Base-by-base conservation (phyloP, 1,140 invertebrate genomes). In the Belonocnema kinseyi region DNA sequence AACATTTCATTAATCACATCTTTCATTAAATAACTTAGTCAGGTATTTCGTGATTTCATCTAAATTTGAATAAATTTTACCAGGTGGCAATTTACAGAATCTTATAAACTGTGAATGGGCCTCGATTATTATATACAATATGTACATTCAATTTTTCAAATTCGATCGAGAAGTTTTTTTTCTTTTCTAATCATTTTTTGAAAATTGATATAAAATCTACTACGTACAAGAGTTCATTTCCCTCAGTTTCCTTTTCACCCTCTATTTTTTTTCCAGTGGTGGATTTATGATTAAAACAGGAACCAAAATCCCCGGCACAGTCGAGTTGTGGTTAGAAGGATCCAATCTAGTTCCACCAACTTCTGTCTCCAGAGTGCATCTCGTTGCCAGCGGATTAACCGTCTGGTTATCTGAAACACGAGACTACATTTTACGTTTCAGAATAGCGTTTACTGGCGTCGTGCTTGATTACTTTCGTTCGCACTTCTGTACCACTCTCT, bases 131-230 rank as follows among this genome's bases (percentile, higher is more conserved):
- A 33, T 33, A 5, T 33, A 33, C 26, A 33, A 33, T 33, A 33
- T 33, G 2, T 33, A 33, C 26, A 33, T 33, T 33, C 26, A 33
- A 33, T 33, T 33, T 33, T 33, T 33, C 26, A 33, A 33, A 33
- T 5, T 33, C 5, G 26, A 33, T 33, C 5, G 26, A 33, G 26
- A 5, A 5, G 26, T 33, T 5, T 33, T 56, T 56, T 56, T 17
- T 56, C 19, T 56, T 16, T 56, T 56, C 17, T 54, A n/a, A 56
- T 56, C n/a, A 56, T 56, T 56, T n/a, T 19, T 56, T 19, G 17
- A 3, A 21, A 40, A 66, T 54, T 17, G n/a, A n/a, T 10, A 54
- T 54, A 33, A 66, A 66, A 66, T 66, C 26, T 66, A 16, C 16
- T 14, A 10, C 26, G 13, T 33, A 33, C 26, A 33, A 46, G 8